A percentile compares a stretch with the other conserved stretches of the same genome.
Evolutionary conservation across 2,797 vertebrate species (phyloP).

Genomic region (Rhinophrynus dorsalis): DNA sequence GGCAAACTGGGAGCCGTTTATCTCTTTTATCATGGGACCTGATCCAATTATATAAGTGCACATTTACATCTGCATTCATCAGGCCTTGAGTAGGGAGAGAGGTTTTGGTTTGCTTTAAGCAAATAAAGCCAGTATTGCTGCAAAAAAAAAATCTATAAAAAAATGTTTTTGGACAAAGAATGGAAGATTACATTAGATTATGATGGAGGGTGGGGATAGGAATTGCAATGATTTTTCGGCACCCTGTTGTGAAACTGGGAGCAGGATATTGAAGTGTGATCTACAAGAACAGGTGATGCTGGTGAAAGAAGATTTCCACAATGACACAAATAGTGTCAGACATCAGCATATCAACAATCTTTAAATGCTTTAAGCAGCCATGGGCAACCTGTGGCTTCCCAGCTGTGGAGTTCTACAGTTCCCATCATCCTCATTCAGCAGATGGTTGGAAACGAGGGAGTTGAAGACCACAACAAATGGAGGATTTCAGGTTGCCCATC

Average conservation of each 20-base stretch:
- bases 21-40: slow-evolving; percentile 91
- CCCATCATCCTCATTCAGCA: too few species aligned
- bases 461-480: too few species aligned
- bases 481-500: too few species aligned
- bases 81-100: slow-evolving; percentile 65
- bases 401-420: too few species aligned
- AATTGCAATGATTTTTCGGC: slow-evolving; percentile 25
- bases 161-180: slow-evolving; percentile 50
- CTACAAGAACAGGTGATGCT: neutral
- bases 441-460: too few species aligned
- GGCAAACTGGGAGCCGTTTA: slow-evolving; percentile 83
- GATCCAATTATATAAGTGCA: slow-evolving; percentile 95
- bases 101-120: slow-evolving; percentile 68
- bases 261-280: slow-evolving; percentile 58
- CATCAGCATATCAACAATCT: too few species aligned
- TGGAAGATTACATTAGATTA: slow-evolving; percentile 49
- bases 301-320: neutral
- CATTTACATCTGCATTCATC: slow-evolving; percentile 89
- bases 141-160: slow-evolving; percentile 36
- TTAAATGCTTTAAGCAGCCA: too few species aligned
- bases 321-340: too few species aligned
- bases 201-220: slow-evolving; percentile 51
- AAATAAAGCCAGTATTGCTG: slow-evolving; percentile 65
- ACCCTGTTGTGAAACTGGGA: slow-evolving; percentile 70
- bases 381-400: too few species aligned